A percentile compares a stretch with the other conserved stretches of the same genome.
Conservation (phyloP, 2,888 invertebrate genomes). For the Selenia dentaria region DNA sequence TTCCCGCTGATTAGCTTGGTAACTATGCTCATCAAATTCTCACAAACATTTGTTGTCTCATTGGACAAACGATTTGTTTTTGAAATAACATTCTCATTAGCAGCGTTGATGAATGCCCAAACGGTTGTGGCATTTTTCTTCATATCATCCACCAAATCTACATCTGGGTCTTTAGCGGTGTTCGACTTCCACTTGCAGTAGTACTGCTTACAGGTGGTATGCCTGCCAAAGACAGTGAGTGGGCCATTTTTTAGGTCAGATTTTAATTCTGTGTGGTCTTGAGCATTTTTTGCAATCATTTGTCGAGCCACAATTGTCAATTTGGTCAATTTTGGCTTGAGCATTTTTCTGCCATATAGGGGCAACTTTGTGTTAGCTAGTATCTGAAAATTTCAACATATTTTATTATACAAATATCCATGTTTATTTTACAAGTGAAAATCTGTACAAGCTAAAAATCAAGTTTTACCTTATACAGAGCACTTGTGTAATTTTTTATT, state of each 20-base stretch:
- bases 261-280: neutral
- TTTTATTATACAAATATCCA: no score
- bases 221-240: constrained; percentile 1
- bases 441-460: no score
- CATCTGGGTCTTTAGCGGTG: neutral
- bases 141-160: neutral
- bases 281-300: neutral
- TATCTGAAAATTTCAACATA: no score
- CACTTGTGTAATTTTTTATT: constrained; percentile 15
- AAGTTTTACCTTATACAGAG: constrained; percentile 2
- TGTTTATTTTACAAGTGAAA: no score
- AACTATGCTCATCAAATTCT: neutral
- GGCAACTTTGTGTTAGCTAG: constrained; percentile 11
- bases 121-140: neutral
- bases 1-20: constrained; percentile 1
- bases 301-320: constrained; percentile 5
- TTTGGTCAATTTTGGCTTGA: constrained; percentile 4
- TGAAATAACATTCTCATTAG: neutral
- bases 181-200: neutral
- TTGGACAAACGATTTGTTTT: constrained; percentile 1
- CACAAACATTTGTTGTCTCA: neutral
- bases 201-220: neutral
- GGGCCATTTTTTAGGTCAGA: constrained; percentile 7
- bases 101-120: neutral
- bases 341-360: constrained; percentile 6